Conservation (phyloP, 2,113 vertebrate genomes). For the Cepphus grylle region DNA sequence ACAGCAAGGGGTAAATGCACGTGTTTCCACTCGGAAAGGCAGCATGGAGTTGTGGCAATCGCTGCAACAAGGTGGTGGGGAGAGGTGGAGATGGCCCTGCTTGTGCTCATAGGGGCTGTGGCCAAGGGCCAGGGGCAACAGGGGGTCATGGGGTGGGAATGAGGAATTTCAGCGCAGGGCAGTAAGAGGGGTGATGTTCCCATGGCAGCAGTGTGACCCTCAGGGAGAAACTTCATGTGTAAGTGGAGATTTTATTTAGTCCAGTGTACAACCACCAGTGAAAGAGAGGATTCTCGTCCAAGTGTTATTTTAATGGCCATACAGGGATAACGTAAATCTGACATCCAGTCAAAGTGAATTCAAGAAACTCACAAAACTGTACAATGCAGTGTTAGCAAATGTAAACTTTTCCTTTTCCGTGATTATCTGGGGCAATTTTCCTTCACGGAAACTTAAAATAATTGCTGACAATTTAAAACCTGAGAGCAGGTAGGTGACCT, state of each 20-base stretch:
- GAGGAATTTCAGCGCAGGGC: neutral
- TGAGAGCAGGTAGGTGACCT: slow-evolving; percentile 1
- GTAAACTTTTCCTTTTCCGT: neutral
- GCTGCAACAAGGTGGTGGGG: accelerated
- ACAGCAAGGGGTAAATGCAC: accelerated
- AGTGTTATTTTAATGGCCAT: neutral
- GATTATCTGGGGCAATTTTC: neutral
- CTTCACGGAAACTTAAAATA: neutral
- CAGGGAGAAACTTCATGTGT: neutral
- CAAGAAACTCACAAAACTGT: neutral
- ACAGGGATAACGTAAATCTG: neutral
- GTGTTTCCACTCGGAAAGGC: neutral
- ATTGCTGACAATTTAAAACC: slow-evolving; percentile 23
- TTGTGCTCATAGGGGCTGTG: neutral
- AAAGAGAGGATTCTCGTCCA: neutral
- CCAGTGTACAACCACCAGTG: neutral
- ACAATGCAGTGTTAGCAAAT: neutral
- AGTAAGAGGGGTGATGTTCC: accelerated
- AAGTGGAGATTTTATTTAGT: neutral
- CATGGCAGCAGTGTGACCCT: neutral
- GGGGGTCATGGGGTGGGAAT: neutral
- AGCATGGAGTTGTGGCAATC: accelerated
- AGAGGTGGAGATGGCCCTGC: neutral
- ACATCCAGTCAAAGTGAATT: neutral
- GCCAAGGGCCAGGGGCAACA: neutral